phyloP scores from a whole-genome alignment of 2,888 invertebrate genomes.

The Blastobasis lacticolella region DNA sequence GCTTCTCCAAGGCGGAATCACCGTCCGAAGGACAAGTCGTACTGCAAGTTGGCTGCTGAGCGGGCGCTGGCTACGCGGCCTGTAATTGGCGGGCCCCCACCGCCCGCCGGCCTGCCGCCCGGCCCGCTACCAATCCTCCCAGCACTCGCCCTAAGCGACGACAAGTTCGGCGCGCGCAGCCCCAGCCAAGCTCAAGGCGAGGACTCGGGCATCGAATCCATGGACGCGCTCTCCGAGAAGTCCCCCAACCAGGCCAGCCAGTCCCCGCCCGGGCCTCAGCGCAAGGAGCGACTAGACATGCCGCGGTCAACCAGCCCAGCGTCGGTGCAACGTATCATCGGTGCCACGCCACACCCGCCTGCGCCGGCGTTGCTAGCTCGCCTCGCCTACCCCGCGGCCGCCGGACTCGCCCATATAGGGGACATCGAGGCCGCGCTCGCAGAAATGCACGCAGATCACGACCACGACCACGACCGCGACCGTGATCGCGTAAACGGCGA shows the following conservation, averaged over 20 bases:
- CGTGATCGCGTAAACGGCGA: constrained; percentile 47
- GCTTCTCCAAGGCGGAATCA: constrained; percentile 50
- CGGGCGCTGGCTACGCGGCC: constrained; percentile 25
- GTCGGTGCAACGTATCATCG: constrained; percentile 65
- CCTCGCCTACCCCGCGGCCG: constrained; percentile 28
- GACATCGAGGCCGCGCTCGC: constrained; percentile 82
- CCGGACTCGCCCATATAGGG: constrained; percentile 43
- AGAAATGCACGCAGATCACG: constrained; percentile 75
- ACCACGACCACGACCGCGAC: constrained; percentile 37
- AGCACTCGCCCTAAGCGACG: not conserved
- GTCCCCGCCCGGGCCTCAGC: constrained; percentile 75
- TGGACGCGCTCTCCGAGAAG: constrained; percentile 95
- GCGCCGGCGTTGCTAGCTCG: constrained; percentile 46
- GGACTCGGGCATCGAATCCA: constrained; percentile 93
- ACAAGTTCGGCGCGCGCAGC: constrained; percentile 41
- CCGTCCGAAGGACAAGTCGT: constrained; percentile 69
- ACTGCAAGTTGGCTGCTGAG: constrained; percentile 72
- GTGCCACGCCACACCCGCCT: constrained; percentile 44
- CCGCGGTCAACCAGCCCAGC: constrained; percentile 57
- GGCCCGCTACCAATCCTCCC: too few relatives aligned
- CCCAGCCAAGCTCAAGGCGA: constrained; percentile 80
- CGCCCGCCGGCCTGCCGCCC: too few relatives aligned
- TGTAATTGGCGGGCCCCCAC: not conserved
- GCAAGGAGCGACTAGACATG: constrained; percentile 60
- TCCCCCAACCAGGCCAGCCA: constrained; percentile 90